Base-by-base conservation (phyloP, 1,140 invertebrate species). In the Lutraria rhynchaena region DNA sequence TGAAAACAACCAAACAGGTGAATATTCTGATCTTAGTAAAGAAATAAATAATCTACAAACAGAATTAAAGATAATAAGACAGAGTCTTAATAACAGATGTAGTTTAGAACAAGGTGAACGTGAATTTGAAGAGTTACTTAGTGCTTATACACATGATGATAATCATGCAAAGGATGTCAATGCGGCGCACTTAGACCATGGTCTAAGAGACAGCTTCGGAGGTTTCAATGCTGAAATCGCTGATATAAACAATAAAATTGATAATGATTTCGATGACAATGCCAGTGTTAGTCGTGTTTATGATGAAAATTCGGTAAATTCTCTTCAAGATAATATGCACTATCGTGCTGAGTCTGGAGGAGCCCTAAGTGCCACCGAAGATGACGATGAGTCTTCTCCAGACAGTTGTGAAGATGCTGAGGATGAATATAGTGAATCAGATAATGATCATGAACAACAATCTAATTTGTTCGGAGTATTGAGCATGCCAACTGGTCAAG, bases 351-450 rank as follows among this genome's bases (percentile, higher is more conserved):
- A 60, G 9, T 60, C 53, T 41, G 35, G 27, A 9, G 51, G 60
- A 41, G 29, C 71, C 22, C 4, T 3, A 0, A 44, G 51, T 35
- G 35, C 55, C 2, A 29, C 41, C 35, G 74, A 76, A 33, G 74
- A 76, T 35, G 60, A 76, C 27, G 58, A 41, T 9, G 35, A 35
- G 3, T 29, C 29, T 22, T 37, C 35, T 0, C 5, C 17, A 19
- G 58, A 67, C 35, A 55, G 35, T 35, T n/a, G 53, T 57, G 63
- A 67, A 35, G 75, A 78, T 57, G 75, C 75, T 27, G 63, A 67
- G 35, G 75, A 78, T 69, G 75, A 78, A 78, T 78, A 78, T 27
- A 78, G 75, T 41, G 75, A 67, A 17, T 65, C 61, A 11, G 75
- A 78, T 31, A 57, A 29, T 24, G 75, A 78, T 15, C 67, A 55